phyloP scores from a whole-genome alignment of 2,797 vertebrate species.

The Diplodus sargus region DNA sequence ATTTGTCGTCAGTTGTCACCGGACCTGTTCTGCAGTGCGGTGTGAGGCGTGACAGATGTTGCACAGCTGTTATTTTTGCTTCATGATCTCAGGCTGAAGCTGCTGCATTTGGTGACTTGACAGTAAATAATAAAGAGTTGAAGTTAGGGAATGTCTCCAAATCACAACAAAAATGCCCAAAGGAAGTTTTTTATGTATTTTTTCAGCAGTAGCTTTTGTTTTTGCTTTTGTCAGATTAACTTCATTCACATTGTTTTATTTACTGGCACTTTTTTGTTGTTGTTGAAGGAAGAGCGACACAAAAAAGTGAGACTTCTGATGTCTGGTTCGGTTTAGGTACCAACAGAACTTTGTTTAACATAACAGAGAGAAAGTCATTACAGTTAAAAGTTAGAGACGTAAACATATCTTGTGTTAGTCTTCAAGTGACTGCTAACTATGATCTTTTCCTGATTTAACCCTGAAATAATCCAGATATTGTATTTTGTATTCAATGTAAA shows the following conservation, averaged over 20 bases:
- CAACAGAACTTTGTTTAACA: background rate
- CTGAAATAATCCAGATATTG: background rate
- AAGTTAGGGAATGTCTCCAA: background rate
- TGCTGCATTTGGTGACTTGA: background rate
- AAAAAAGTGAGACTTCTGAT: background rate
- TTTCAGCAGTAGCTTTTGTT: background rate
- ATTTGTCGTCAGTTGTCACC: background rate
- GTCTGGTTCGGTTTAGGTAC: background rate
- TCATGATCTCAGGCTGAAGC: background rate
- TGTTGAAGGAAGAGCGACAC: background rate
- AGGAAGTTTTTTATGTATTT: background rate
- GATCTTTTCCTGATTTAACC: background rate
- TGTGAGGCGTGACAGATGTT: background rate
- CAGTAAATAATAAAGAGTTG: background rate
- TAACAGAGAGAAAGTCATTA: background rate
- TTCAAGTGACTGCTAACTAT: background rate
- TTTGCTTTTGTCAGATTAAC: background rate
- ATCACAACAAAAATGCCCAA: background rate
- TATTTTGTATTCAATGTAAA: too few relatives aligned
- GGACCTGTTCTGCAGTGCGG: background rate
- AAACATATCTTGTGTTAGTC: background rate
- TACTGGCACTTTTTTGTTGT: too few relatives aligned
- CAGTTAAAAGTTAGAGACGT: background rate
- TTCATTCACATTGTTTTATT: background rate
- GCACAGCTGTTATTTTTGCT: slow-evolving; percentile 9